Evolutionary conservation across 1,140 invertebrate genomes (phyloP).

Genomic region (Lepidurus arcticus): DNA sequence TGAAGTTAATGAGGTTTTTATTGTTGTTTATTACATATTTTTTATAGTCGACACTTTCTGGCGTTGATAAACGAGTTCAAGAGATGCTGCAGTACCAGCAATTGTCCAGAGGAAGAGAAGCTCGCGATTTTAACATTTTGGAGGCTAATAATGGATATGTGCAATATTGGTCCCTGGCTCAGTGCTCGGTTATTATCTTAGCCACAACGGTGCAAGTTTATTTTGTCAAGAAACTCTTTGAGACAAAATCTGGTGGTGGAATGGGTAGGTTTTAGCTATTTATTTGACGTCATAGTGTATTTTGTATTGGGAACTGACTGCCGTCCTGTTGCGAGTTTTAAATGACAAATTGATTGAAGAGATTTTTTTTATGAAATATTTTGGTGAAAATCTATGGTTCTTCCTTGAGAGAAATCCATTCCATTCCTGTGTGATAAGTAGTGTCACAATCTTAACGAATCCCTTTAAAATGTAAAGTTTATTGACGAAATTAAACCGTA

Average conservation of each 20-base stretch:
- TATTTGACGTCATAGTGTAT: not conserved
- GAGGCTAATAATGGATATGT: constrained; percentile 79
- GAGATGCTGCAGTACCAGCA: constrained; percentile 77
- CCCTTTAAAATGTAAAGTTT: no score
- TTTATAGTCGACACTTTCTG: constrained; percentile 59
- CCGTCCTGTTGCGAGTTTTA: constrained; percentile 1
- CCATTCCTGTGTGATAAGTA: no score
- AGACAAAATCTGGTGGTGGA: constrained; percentile 51
- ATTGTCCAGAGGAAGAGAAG: constrained; percentile 66
- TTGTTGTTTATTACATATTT: not conserved
- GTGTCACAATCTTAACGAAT: no score
- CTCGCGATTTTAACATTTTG: constrained; percentile 72
- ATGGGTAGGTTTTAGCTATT: constrained; percentile 12
- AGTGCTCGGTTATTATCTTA: constrained; percentile 71
- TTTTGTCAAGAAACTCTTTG: constrained; percentile 82
- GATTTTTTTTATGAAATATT: not conserved
- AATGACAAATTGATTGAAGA: not conserved
- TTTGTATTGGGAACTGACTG: not conserved
- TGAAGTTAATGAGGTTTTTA: constrained; percentile 25
- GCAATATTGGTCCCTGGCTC: constrained; percentile 74
- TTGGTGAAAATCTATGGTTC: not conserved
- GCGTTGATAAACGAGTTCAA: constrained; percentile 76
- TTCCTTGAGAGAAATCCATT: no score
- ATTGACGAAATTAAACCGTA: no score
- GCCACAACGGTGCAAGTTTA: constrained; percentile 75